Percentiles rank a stretch among this genome's conserved stretches.
These are phyloP conservation scores for Brachionus rotundiformis DNA, from an alignment of 1,140 invertebrate species.

Conservation along the genomic window DNA sequence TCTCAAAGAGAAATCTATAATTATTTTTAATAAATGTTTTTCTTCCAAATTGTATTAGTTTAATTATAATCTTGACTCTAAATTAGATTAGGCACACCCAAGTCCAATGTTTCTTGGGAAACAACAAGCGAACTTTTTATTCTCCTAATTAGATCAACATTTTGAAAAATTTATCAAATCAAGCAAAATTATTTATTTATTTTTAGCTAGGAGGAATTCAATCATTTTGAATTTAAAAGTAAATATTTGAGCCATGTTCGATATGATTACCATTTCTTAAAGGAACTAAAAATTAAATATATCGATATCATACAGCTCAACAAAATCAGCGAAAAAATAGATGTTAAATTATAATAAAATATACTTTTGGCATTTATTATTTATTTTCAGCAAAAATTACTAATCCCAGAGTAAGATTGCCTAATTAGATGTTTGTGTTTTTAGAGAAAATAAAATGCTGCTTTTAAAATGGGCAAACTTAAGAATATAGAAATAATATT, in stretches of 20 bases:
- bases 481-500: constrained; percentile 66
- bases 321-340: background rate
- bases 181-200: no score
- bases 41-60: background rate
- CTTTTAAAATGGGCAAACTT: constrained; percentile 63
- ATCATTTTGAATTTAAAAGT: no score
- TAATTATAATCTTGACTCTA: background rate
- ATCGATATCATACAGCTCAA: constrained; percentile 16
- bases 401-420: constrained; percentile 48
- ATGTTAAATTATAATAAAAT: constrained; percentile 35
- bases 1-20: background rate
- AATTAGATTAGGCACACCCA: background rate
- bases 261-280: background rate
- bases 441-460: constrained; percentile 21
- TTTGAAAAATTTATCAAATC: background rate
- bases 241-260: background rate
- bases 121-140: background rate
- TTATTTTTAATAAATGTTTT: background rate
- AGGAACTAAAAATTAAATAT: constrained; percentile 15
- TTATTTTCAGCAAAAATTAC: constrained; percentile 42
- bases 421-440: constrained; percentile 53
- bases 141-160: background rate
- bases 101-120: background rate
- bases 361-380: constrained; percentile 54
- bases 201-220: no score